Conservation (phyloP, 1,140 invertebrate genomes). For the Macrobrachium rosenbergii region DNA sequence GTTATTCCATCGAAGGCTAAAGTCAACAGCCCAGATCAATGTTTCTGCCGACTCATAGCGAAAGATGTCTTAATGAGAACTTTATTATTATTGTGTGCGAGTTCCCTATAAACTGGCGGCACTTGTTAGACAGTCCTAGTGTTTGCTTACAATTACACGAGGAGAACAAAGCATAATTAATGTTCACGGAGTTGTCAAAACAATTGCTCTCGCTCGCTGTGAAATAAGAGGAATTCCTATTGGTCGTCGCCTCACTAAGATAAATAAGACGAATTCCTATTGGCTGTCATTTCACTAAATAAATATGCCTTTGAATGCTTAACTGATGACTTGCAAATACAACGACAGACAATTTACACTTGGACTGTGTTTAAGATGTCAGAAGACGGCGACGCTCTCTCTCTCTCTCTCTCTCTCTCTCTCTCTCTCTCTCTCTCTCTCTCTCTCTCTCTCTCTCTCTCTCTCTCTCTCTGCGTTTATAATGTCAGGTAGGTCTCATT, state of each 20-base stretch:
- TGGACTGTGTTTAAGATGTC: too few species aligned
- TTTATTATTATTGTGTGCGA: too few species aligned
- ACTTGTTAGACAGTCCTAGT: slow-evolving; percentile 39
- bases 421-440: slow-evolving; percentile 19
- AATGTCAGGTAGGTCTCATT: background rate
- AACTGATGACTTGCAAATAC: too few species aligned
- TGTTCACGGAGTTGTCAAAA: slow-evolving; percentile 48
- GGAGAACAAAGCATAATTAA: slow-evolving; percentile 48
- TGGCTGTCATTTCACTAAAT: slow-evolving; percentile 35
- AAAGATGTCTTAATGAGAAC: too few species aligned
- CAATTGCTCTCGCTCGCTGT: slow-evolving; percentile 42
- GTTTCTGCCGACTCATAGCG: too few species aligned
- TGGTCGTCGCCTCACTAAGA: slow-evolving; percentile 27
- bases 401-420: background rate
- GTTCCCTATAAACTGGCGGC: slow-evolving; percentile 30
- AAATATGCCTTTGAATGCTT: background rate
- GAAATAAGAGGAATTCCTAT: slow-evolving; percentile 41
- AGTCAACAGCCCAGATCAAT: too few species aligned
- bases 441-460: background rate
- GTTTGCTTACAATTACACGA: slow-evolving; percentile 54
- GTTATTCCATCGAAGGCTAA: too few species aligned
- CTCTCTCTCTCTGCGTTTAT: background rate
- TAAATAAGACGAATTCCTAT: slow-evolving; percentile 5
- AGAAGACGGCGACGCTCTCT: background rate
- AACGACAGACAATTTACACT: too few species aligned